phyloP scores from a whole-genome alignment of 30 jellyfish, hydroid and myxozoan species.

The Sanderia malayensis region DNA sequence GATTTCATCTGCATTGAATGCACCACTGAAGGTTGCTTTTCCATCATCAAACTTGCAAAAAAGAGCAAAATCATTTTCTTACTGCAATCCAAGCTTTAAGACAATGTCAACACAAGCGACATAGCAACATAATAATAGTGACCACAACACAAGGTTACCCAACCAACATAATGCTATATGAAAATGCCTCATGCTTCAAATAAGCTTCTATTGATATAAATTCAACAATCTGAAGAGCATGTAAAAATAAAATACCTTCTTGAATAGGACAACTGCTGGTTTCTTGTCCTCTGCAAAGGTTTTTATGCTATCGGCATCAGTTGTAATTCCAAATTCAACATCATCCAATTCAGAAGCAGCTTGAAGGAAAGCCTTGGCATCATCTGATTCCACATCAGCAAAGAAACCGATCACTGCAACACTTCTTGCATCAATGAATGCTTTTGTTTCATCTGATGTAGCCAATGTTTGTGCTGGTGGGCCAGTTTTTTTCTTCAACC shows the following conservation, averaged over 20 bases:
- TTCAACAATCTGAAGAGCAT: too few species aligned
- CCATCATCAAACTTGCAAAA: slow-evolving; percentile 99
- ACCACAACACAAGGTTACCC: background rate
- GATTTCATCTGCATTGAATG: slow-evolving; percentile 55
- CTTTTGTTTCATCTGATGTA: slow-evolving; percentile 77
- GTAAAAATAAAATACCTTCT: slow-evolving; percentile 54
- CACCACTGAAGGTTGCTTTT: slow-evolving; percentile 86
- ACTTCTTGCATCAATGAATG: slow-evolving; percentile 76
- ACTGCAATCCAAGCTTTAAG: too few species aligned
- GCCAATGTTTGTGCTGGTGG: slow-evolving; percentile 84
- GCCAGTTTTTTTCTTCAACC: slow-evolving; percentile 99
- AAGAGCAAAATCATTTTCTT: too few species aligned
- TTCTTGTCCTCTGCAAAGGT: slow-evolving; percentile 73
- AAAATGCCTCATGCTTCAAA: too few species aligned
- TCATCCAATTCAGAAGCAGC: slow-evolving; percentile 89
- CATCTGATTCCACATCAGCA: slow-evolving; percentile 70
- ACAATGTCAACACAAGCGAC: too few species aligned
- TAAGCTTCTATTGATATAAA: too few species aligned
- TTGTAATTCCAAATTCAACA: slow-evolving; percentile 76
- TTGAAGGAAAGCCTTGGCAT: slow-evolving; percentile 68
- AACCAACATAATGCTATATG: background rate
- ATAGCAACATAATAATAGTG: background rate
- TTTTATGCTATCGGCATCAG: slow-evolving; percentile 29
- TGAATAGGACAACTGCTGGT: slow-evolving; percentile 77
- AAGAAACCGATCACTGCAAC: slow-evolving; percentile 97